Base-by-base conservation (phyloP, 2,797 vertebrate genomes). In the Acrocephalus scirpaceus region DNA sequence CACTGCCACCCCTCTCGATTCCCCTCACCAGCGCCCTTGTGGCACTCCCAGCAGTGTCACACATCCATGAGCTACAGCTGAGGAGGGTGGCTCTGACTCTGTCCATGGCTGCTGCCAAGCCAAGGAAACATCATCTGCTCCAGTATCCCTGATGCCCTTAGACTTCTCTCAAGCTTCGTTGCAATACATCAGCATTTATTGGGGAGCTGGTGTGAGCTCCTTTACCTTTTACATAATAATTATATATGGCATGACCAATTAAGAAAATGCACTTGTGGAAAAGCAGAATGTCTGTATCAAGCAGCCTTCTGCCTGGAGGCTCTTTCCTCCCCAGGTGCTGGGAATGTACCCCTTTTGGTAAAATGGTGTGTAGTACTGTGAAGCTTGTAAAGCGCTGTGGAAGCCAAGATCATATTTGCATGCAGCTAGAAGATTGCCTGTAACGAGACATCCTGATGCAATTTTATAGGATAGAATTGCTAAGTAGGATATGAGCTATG, bases 11-110 rank as follows among this genome's bases (percentile, higher is more conserved):
- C 16, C 11, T 34, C 27, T 53, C 6, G 2, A 5, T 5, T n/a
- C 4, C 34, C 12, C 27, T 76, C 10, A 1, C 13, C 1, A 0
- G 10, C 42, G 44, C 38, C 20, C 1, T 0, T 20, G 36, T 27
- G 30, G 23, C 29, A 7, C 11, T 44, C 13, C 34, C 21, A 25
- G 42, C 21, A 32, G 42, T 9, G 19, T 25, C 40, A 13, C 10
- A 4, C 6, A 14, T 5, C 44, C 50, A 13, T 36, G 65, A 88
- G 18, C 30, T 16, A 4, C 47, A 16, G 30, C 42, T 6, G 4
- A 34, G 11, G 6, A 0, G 2, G 12, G 5, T 47, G 62, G 18
- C 30, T 75, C 54, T 67, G 34, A 22, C 12, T 34, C 6, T 47
- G 42, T 11, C 32, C 0, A 0, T 5, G 2, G 9, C 57, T 56